Conservation (phyloP, 2,888 invertebrate genomes). For the Chalcosyrphus nemorum region DNA sequence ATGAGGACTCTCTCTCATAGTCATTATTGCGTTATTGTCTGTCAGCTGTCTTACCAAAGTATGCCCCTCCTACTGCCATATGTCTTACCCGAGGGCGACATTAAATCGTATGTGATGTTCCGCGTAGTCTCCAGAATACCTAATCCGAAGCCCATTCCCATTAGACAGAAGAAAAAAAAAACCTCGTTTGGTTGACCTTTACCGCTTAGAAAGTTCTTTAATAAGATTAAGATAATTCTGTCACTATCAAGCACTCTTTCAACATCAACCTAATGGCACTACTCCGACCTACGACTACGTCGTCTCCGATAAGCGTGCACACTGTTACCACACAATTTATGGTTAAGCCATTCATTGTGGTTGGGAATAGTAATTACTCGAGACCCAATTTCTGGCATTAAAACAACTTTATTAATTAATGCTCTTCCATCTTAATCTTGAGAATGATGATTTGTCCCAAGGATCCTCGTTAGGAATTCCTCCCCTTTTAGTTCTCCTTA, state of each 20-base stretch:
- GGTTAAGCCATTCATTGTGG: constrained; percentile 48
- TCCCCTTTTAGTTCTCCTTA: neutral
- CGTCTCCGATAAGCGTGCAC: constrained; percentile 3
- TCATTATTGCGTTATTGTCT: too few relatives aligned
- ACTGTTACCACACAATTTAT: constrained; percentile 25
- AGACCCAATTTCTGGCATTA: constrained; percentile 34
- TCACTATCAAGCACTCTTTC: constrained; percentile 7
- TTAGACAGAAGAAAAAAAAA: too few relatives aligned
- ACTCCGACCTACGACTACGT: too few relatives aligned
- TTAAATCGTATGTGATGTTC: neutral
- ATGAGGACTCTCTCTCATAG: too few relatives aligned
- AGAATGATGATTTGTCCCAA: constrained; percentile 55
- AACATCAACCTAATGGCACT: constrained; percentile 6
- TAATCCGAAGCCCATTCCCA: neutral
- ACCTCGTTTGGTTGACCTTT: neutral
- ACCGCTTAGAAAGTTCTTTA: constrained; percentile 3
- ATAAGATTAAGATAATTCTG: constrained; percentile 38
- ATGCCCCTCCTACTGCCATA: neutral
- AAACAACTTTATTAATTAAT: constrained; percentile 66
- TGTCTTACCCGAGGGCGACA: neutral
- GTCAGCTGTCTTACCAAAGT: too few relatives aligned
- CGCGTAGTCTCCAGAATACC: neutral
- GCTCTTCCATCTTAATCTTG: constrained; percentile 58
- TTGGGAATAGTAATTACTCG: constrained; percentile 32
- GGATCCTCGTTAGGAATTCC: neutral